Evolutionary conservation across 1,140 invertebrate genomes (phyloP).

Genomic region (Neodiprion lecontei): DNA sequence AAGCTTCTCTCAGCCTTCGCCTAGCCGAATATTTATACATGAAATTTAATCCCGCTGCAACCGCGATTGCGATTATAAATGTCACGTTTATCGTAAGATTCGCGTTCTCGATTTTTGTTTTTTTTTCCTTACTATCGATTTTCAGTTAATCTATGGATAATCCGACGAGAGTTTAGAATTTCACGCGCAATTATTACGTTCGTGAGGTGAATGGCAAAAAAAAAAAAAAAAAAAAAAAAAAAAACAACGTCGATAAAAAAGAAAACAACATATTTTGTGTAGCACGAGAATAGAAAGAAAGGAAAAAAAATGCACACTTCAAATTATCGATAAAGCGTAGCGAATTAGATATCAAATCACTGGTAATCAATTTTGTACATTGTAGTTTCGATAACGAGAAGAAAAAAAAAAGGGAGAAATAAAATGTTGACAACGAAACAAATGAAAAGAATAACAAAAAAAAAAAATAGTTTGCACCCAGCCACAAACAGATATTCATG

Average conservation of each 20-base stretch:
- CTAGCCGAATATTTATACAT: constrained; percentile 8
- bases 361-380: background rate
- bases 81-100: too few relatives aligned
- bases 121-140: too few relatives aligned
- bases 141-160: too few relatives aligned
- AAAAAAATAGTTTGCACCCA: too few relatives aligned
- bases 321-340: background rate
- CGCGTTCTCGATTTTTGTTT: too few relatives aligned
- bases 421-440: background rate
- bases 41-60: background rate
- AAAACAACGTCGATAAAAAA: background rate
- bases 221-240: background rate
- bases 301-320: background rate
- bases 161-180: background rate
- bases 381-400: background rate
- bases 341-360: background rate
- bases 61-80: background rate
- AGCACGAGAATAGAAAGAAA: background rate
- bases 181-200: background rate
- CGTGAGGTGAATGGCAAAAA: background rate
- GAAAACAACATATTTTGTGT: background rate
- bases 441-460: background rate
- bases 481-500: too few relatives aligned
- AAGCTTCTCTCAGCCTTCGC: constrained; percentile 22
- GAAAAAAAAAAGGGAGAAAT: background rate